These are phyloP conservation scores for Labeo catla DNA, from an alignment of 2,113 vertebrate species.

Conservation along the genomic window DNA sequence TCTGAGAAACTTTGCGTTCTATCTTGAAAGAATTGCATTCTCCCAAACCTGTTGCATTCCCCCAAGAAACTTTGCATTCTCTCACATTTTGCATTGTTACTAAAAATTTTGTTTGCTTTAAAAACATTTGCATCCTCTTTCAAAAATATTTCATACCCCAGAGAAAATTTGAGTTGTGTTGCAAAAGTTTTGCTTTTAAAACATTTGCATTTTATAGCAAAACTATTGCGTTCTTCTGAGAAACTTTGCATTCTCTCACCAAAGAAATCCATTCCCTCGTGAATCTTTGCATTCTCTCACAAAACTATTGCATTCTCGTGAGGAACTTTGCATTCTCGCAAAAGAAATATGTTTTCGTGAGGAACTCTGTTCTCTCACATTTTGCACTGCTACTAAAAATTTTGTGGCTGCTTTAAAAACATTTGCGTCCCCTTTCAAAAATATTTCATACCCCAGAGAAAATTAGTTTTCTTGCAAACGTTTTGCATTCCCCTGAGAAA, in stretches of 20 bases:
- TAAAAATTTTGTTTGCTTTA: not conserved
- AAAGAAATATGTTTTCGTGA: no score
- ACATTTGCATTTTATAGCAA: no score
- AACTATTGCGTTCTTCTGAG: no score
- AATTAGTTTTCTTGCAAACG: not conserved
- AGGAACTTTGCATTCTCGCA: no score
- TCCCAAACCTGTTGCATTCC: no score
- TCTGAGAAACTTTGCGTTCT: no score
- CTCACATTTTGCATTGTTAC: not conserved
- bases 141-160: not conserved
- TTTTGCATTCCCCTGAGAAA: not conserved
- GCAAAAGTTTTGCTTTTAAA: not conserved
- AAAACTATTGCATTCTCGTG: no score
- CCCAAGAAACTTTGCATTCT: not conserved
- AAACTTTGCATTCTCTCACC: no score
- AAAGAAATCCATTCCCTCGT: no score
- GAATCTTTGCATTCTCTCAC: no score
- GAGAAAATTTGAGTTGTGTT: not conserved
- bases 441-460: not conserved
- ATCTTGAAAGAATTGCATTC: no score
- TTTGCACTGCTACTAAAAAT: not conserved
- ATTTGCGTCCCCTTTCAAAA: not conserved
- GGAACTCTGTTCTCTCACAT: not conserved
- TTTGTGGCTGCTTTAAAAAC: not conserved
- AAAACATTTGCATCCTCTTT: not conserved